Evolutionary conservation across 2,888 invertebrate species (phyloP).

Genomic region (Nasonovia ribisnigri): DNA sequence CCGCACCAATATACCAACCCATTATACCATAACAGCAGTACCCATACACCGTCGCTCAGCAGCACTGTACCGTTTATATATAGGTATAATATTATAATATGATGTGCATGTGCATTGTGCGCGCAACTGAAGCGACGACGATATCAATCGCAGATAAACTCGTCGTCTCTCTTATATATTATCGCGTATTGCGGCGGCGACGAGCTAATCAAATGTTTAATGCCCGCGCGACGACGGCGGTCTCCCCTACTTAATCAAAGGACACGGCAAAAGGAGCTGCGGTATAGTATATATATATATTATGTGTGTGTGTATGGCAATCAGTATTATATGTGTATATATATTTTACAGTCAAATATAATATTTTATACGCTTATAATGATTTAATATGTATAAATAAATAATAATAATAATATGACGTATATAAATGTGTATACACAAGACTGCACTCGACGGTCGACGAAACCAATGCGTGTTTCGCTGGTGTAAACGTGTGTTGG

Average conservation of each 20-base stretch:
- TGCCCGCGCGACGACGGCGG: neutral
- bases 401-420: neutral
- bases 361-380: neutral
- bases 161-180: neutral
- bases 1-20: neutral
- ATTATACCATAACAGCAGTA: neutral
- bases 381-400: neutral
- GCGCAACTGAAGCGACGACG: neutral
- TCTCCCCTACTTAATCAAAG: slow-evolving; percentile 5
- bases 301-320: too few species aligned
- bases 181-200: neutral
- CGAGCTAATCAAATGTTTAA: slow-evolving; percentile 36
- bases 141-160: neutral
- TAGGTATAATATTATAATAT: neutral
- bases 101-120: neutral
- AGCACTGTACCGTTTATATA: neutral
- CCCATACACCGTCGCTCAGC: neutral
- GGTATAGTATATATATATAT: neutral
- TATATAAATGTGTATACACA: neutral
- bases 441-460: neutral
- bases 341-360: neutral
- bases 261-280: slow-evolving; percentile 4
- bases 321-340: neutral
- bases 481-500: neutral
- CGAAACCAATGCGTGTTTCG: neutral